Conservation (phyloP, 2,797 vertebrate genomes). For the Nyctalus aviator region DNA sequence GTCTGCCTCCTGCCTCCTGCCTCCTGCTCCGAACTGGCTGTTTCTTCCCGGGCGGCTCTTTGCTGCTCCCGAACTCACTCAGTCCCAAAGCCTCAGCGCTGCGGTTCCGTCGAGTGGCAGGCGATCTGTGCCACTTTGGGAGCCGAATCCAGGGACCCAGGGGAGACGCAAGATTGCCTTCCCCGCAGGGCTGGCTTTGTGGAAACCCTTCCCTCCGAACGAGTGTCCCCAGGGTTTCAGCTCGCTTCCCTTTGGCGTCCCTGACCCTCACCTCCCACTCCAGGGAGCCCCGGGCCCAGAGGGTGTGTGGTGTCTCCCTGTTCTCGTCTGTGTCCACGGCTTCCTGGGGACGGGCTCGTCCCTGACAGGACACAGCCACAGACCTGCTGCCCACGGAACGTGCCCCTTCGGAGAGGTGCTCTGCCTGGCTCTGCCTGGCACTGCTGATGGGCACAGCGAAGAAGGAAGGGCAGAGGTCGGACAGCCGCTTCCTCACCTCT, state of each 20-base stretch:
- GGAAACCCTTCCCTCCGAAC: neutral
- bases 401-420: neutral
- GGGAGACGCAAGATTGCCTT: neutral
- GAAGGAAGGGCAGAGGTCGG: neutral
- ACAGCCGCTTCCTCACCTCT: slow-evolving; percentile 47
- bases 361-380: neutral
- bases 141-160: neutral
- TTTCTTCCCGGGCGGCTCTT: neutral
- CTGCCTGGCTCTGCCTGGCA: too few species aligned
- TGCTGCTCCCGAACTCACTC: neutral
- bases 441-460: neutral
- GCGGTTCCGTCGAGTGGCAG: neutral
- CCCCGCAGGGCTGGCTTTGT: neutral
- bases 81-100: accelerated
- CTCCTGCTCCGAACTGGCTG: neutral
- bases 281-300: neutral
- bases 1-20: neutral
- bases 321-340: neutral
- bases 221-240: neutral
- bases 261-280: neutral
- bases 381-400: neutral
- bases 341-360: neutral
- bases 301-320: neutral
- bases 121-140: neutral
- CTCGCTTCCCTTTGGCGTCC: neutral